Base-by-base conservation (phyloP, 2,113 vertebrate genomes). In the Lepus europaeus region DNA sequence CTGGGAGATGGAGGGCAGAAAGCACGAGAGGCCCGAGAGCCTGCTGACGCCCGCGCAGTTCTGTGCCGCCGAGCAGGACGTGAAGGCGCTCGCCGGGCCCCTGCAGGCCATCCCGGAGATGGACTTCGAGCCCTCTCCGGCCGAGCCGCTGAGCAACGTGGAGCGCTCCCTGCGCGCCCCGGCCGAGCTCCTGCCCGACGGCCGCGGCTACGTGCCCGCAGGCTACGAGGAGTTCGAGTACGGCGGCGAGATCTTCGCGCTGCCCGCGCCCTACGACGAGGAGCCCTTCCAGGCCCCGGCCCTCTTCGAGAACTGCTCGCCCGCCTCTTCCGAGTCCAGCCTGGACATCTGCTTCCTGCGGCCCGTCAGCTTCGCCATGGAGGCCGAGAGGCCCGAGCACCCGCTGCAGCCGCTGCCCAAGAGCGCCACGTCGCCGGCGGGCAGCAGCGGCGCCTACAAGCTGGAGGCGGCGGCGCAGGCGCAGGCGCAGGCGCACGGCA, bases 261-360 rank as follows among this genome's bases (percentile, higher is more conserved):
- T 98, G 96, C 98, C 98, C 12, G 98, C 98, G 59, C 98, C 98
- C 92, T 99, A 98, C 1, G 99, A 99, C 94, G 99, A 99, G 0
- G 98, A 99, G 61, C 97, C 98, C 4, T 98, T 98, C 81, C 99
- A 98, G 82, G 99, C 99, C 11, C 97, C 98, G 0, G 93, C 98
- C 3, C 98, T 99, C 93, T 99, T 99, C 81, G 99, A 99, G 96
- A 98, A 97, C 96, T 99, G 99, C 97, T 99, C 99, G 86, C 98
- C 98, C 0, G 99, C 98, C 8, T 99, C 99, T 6, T 99, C 99
- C 0, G 99, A 99, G 91, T 99, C 99, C 95, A 99, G 99, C 97
- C 98, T 99, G 64, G 99, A 99, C 97, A 99, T 99, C 73, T 99
- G 99, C 95, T 99, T 99, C 77, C 98, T 99, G 64, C 99, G 98